Evolutionary conservation across 1,140 invertebrate genomes (phyloP), one percentile per base, ranked within the genome.

Genomic region (Scaptomyza hsui): DNA sequence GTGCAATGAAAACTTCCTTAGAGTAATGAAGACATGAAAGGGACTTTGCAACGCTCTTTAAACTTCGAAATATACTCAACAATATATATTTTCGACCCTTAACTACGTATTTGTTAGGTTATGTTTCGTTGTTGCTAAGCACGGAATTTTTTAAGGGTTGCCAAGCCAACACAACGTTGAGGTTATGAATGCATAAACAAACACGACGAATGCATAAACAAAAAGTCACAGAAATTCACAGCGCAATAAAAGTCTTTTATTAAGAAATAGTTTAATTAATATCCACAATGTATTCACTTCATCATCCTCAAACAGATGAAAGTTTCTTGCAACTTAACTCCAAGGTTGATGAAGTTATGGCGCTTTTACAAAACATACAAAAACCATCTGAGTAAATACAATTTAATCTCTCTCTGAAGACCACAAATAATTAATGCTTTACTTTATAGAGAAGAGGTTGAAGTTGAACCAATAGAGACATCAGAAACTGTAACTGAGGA

Each of bases 331-430:
- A 71, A 5, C 69, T 85, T 1, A 68, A 90, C 44, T 91, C 83
- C 21, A 81, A 79, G 53, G 86, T 91, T 3, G 76, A 91, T 26
- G 85, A 91, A 57, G 89, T 91, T 3, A 76, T 86, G 59, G 90
- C 45, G 45, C 89, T 78, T 45, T 71, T 79, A 74, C 91, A 41
- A 15, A 71, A 13, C 39, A 62, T 86, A 35, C 57, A 26, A 3
- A 72, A 64, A 10, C 59, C 71, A 12, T 70, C 41, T 9, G 75
- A 78, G 82, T 88, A 53, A 72, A 12, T 37, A 1, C 16, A 57
- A 4, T 21, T 2, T 2, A 0, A 1, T 32, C 4, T 1, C 0
- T 29, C 26, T 29, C 0, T 10, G 6, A 18, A n/a, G 2, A 10
- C n/a, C n/a, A n/a, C 9, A 18, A 10, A 21, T n/a, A 65, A 42